phyloP scores from a whole-genome alignment of 2,797 vertebrate genomes.

The Tiaroga cobitis region DNA sequence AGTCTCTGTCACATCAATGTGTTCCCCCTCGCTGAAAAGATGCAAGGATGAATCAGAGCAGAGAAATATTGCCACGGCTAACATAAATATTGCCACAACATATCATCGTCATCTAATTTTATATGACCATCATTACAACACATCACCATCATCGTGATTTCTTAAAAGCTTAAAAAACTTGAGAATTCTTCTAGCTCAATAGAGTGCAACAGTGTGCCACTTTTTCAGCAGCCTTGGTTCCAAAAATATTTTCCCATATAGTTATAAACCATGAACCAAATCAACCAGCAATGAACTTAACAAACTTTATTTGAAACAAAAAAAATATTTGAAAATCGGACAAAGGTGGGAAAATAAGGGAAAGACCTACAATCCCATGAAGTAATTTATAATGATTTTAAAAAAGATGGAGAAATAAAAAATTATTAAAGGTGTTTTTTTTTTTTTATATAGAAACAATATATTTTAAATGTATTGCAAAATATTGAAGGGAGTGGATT shows the following conservation, averaged over 20 bases:
- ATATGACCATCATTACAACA: slow-evolving; percentile 20
- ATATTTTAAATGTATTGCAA: not conserved
- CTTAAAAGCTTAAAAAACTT: not conserved
- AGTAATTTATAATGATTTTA: not conserved
- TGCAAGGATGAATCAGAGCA: slow-evolving; percentile 47
- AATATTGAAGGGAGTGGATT: not conserved
- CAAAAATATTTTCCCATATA: not conserved
- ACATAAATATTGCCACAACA: slow-evolving; percentile 43
- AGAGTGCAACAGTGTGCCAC: not conserved
- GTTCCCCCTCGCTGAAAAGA: slow-evolving; percentile 41
- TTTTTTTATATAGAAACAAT: not conserved
- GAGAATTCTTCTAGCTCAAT: not conserved
- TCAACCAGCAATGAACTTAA: not conserved
- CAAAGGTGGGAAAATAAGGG: not conserved
- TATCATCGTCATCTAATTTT: slow-evolving; percentile 8
- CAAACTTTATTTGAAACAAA: not conserved
- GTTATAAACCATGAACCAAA: not conserved
- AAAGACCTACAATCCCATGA: not conserved
- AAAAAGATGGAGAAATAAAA: not conserved
- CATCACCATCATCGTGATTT: slow-evolving; percentile 19
- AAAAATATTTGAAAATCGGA: not conserved
- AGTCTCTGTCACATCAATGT: slow-evolving; percentile 44
- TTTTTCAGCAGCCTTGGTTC: not conserved
- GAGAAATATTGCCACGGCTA: slow-evolving; percentile 7
- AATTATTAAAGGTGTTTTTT: not conserved